Evolutionary conservation across 1,140 invertebrate genomes (phyloP).

Genomic region (Sminthurinus signatus): DNA sequence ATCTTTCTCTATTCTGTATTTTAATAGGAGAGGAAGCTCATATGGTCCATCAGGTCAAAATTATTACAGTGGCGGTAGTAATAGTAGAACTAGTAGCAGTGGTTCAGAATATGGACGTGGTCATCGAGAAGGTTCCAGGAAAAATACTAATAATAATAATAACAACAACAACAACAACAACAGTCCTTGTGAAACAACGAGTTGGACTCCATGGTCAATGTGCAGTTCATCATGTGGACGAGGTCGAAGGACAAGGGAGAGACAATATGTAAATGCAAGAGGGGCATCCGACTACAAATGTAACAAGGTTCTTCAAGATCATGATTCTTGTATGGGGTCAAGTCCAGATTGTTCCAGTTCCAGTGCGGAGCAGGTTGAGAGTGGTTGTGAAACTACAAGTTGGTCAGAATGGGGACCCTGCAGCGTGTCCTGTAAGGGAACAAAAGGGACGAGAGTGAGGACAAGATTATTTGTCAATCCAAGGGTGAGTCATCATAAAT

Average conservation of each 20-base stretch:
- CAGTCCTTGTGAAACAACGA: constrained; percentile 1
- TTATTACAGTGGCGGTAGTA: too few relatives aligned
- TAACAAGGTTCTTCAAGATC: not conserved
- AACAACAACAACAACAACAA: too few relatives aligned
- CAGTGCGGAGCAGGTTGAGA: not conserved
- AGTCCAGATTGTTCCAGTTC: not conserved
- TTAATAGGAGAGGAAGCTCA: not conserved
- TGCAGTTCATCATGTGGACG: constrained; percentile 72
- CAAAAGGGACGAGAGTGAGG: constrained; percentile 47
- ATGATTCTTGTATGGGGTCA: not conserved
- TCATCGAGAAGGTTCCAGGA: too few relatives aligned
- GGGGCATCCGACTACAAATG: not conserved
- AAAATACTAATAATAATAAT: too few relatives aligned
- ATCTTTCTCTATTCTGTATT: not conserved
- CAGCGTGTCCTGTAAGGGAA: constrained; percentile 47
- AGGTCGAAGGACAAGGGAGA: constrained; percentile 47
- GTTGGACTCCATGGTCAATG: constrained; percentile 69
- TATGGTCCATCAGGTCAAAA: not conserved
- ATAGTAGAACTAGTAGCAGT: too few relatives aligned
- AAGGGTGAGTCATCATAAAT: constrained; percentile 31
- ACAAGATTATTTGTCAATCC: constrained; percentile 42
- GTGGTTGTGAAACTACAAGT: constrained; percentile 41
- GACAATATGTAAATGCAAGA: not conserved
- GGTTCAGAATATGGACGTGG: too few relatives aligned
- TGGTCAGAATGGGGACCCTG: constrained; percentile 48